Base-by-base conservation (phyloP, 2,113 vertebrate species). In the Haliaeetus leucogaster region DNA sequence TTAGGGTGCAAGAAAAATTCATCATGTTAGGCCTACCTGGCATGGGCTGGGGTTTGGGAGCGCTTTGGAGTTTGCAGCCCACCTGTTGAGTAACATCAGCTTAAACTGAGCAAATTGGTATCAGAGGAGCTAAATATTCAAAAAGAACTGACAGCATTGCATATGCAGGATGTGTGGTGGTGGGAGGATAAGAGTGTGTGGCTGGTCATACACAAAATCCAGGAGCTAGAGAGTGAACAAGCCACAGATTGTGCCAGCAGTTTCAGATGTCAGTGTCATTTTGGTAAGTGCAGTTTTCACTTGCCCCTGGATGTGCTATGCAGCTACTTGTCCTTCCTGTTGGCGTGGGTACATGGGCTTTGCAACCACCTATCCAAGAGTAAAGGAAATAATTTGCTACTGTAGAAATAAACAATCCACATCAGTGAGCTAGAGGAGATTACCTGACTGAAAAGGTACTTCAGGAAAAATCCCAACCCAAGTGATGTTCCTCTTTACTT, bases 281-380 rank as follows among this genome's bases (percentile, higher is more conserved):
- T 62, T 53, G 18, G 6, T 20, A 76, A 58, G 47, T 3, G 7
- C 32, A 53, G 34, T 43, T 45, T n/a, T 87, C 3, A 3, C 43
- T 77, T 59, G n/a, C 7, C 17, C 30, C n/a, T 50, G 55, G 40
- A n/a, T 3, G 10, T 13, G 43, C 14, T 17, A 3, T 34, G 58
- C 25, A 61, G 43, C n/a, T 45, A 45, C 53, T 78, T 8, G 4
- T 32, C 25, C 21, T 87, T 87, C 50, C 48, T 0, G 0, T 16
- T 71, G 25, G 7, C 4, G 2, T 16, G 32, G 55, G 43, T 50
- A 29, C 74, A 55, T 1, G 2, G 40, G 40, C 53, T 66, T 65
- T 45, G 62, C 47, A 77, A 68, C 18, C 43, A 45, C 30, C 3
- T 14, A 36, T 58, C 16, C 42, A 42, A 23, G 22, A 6, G 15